Evolutionary conservation across 2,888 invertebrate genomes (phyloP).

Genomic region (Oxyscelio sp.): DNA sequence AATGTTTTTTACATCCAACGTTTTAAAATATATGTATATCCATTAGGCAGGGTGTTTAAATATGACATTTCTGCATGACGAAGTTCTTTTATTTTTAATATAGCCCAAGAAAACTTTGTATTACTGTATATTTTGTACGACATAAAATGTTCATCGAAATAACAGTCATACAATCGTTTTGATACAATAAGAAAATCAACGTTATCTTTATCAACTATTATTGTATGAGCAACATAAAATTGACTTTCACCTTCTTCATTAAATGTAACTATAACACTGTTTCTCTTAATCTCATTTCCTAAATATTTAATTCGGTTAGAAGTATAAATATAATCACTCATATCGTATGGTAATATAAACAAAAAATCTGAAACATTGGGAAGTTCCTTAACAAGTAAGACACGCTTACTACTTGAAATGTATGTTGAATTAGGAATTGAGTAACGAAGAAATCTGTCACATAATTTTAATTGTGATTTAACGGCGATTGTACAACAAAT

Average conservation of each 20-base stretch:
- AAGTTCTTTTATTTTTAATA: conserved; percentile 10
- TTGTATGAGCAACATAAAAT: conserved; percentile 23
- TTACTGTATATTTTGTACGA: conserved; percentile 43
- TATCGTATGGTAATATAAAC: neutral
- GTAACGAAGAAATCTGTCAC: conserved; percentile 57
- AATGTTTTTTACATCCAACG: too few relatives aligned
- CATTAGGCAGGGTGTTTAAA: too few relatives aligned
- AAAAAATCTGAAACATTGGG: conserved; percentile 23
- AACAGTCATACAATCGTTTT: conserved; percentile 36
- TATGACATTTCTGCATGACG: too few relatives aligned
- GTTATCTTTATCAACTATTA: conserved; percentile 25
- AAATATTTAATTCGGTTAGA: conserved; percentile 18
- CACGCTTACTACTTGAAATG: conserved; percentile 18
- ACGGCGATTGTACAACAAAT: conserved; percentile 61
- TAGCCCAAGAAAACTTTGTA: conserved; percentile 20
- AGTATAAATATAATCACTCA: conserved; percentile 12
- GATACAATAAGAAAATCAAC: conserved; percentile 7
- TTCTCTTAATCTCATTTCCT: conserved; percentile 34
- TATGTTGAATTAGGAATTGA: neutral
- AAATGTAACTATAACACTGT: conserved; percentile 9
- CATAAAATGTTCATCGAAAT: conserved; percentile 32
- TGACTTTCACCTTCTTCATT: neutral
- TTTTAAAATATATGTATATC: too few relatives aligned
- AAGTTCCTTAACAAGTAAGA: neutral
- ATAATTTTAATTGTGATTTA: conserved; percentile 55